These are phyloP conservation scores for Macrosiphum euphorbiae DNA, from an alignment of 2,888 invertebrate species.

Conservation along the genomic window DNA sequence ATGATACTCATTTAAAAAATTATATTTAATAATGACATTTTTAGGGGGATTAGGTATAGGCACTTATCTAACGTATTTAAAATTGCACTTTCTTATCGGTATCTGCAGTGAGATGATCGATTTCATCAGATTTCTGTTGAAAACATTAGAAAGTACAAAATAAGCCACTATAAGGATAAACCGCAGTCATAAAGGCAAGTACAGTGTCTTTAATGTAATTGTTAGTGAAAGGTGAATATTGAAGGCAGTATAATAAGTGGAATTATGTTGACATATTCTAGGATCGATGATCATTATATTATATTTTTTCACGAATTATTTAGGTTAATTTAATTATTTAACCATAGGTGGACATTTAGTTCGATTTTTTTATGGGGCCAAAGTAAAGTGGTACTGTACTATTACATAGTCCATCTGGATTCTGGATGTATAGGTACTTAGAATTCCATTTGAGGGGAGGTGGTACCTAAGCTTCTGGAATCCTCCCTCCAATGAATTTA, in stretches of 20 bases:
- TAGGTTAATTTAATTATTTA: not conserved
- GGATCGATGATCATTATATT: conserved; percentile 4
- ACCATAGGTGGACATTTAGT: not conserved
- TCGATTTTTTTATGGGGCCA: not conserved
- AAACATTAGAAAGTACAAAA: conserved; percentile 42
- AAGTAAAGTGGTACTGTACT: not conserved
- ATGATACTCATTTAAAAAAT: not conserved
- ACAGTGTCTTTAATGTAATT: conserved; percentile 2
- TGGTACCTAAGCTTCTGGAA: not conserved
- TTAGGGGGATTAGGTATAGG: not conserved
- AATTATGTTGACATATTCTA: conserved; percentile 14
- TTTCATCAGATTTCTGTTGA: conserved; percentile 18
- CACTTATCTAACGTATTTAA: not conserved
- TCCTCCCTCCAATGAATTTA: not conserved
- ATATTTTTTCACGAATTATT: not conserved
- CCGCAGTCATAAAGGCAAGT: conserved; percentile 1
- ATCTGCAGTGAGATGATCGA: not conserved
- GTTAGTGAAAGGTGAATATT: conserved; percentile 30
- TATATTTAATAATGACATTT: not conserved
- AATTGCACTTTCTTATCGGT: conserved; percentile 13
- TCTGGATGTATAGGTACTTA: no score
- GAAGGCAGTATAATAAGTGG: not conserved
- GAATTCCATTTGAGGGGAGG: not conserved
- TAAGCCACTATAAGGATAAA: conserved; percentile 32
- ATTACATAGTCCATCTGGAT: not conserved